These are phyloP conservation scores for Lutraria rhynchaena DNA, from an alignment of 1,140 invertebrate species.

Conservation along the genomic window DNA sequence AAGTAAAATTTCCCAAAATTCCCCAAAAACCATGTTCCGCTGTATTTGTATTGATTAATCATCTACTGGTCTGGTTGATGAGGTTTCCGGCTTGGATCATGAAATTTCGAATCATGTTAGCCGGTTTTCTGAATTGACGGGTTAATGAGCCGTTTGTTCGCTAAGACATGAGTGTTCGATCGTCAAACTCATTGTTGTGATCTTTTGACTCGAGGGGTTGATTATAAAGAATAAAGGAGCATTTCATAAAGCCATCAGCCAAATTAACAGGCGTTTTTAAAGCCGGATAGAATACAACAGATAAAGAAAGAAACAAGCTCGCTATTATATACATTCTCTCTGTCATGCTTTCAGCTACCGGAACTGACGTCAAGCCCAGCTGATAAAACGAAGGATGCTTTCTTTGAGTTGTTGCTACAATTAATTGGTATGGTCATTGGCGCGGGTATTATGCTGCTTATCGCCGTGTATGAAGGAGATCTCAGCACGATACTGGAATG, in stretches of 20 bases:
- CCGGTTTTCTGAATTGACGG: too few relatives aligned
- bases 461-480: constrained; percentile 94
- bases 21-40: too few relatives aligned
- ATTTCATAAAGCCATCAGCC: neutral
- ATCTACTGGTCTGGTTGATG: too few relatives aligned
- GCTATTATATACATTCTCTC: constrained; percentile 6
- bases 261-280: neutral
- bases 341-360: constrained; percentile 68
- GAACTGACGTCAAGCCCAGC: constrained; percentile 72
- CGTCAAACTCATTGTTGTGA: too few relatives aligned
- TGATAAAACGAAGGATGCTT: constrained; percentile 67
- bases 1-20: too few relatives aligned
- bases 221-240: too few relatives aligned
- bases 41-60: too few relatives aligned
- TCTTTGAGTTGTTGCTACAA: constrained; percentile 84
- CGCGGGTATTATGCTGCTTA: constrained; percentile 93
- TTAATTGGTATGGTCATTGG: constrained; percentile 90
- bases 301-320: neutral
- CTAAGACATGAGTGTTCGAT: too few relatives aligned
- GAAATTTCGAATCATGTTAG: too few relatives aligned
- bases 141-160: too few relatives aligned
- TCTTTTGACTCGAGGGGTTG: too few relatives aligned
- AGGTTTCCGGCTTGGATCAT: too few relatives aligned
- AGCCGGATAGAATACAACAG: neutral
- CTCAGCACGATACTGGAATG: constrained; percentile 81